Base-by-base conservation (phyloP, 2,888 invertebrate species). In the Liodrosophila aerea region DNA sequence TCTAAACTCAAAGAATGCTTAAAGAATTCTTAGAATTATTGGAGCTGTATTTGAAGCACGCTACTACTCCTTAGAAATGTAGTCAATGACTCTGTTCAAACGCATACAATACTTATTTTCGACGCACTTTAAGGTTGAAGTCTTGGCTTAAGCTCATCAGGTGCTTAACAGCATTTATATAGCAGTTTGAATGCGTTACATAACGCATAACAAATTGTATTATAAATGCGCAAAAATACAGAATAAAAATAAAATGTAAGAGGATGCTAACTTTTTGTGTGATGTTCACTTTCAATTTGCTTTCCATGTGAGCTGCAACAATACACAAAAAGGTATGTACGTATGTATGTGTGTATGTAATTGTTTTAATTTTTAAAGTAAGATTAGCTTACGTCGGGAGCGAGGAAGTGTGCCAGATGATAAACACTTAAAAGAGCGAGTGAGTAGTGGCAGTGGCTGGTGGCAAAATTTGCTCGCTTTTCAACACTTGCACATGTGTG, bases 211-310 rank as follows among this genome's bases (percentile, higher is more conserved):
- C 22, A 22, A 22, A 22, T 22, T 22, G 22, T 22, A 22, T 22
- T 22, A 22, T 22, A 22, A 22, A 22, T 22, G 22, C 5, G 13
- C 11, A 22, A 22, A 29, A 27, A 43, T 27, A 34, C 27, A 13
- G 43, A 43, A 5, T 22, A 18, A 13, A 50, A 22, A 40, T 12
- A 33, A 37, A 27, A 11, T 40, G 36, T 49, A 40, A 40, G n/a
- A 5, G 7, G 41, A 43, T 40, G 47, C 7, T 3, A 60, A 56
- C 66, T 64, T 78, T 74, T 68, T 63, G 62, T 59, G 41, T 49
- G 36, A 52, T 56, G 59, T 70, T 73, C 71, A 68, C 64, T 80
- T 84, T 76, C 73, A 81, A 78, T 73, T 84, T 81, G 64, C 67
- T 73, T 73, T 68, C 77, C 74, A 61, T 75, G 58, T 59, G 61